These are phyloP conservation scores for Lophius piscatorius DNA, from an alignment of 2,113 vertebrate species.

Conservation along the genomic window DNA sequence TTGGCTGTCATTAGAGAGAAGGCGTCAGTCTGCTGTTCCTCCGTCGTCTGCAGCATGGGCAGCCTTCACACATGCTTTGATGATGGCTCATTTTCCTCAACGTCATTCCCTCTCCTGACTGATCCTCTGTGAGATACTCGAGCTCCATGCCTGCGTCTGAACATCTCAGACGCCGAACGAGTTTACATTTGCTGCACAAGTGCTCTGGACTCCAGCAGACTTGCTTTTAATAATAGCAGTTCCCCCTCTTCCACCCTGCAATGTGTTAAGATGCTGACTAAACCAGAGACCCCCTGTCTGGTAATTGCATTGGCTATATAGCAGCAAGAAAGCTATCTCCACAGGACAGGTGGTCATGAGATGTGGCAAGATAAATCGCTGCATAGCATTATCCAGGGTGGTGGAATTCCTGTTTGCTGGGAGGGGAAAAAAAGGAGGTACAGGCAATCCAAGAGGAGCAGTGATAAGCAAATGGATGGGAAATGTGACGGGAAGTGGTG, in stretches of 20 bases:
- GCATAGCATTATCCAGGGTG: conserved; percentile 56
- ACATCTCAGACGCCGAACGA: conserved; percentile 4
- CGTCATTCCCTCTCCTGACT: conserved; percentile 9
- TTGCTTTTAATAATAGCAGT: conserved; percentile 25
- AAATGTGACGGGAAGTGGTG: conserved; percentile 40
- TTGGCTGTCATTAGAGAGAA: conserved; percentile 60
- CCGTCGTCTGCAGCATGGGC: conserved; percentile 21
- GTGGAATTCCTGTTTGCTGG: conserved; percentile 42
- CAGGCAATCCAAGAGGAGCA: conserved; percentile 14
- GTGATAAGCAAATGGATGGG: conserved; percentile 59
- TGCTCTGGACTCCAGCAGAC: conserved; percentile 15
- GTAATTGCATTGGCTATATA: conserved; percentile 66
- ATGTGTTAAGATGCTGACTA: conserved; percentile 56
- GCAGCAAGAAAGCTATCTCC: conserved; percentile 59
- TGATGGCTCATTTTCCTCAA: conserved; percentile 46
- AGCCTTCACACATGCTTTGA: conserved; percentile 46
- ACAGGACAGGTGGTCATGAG: conserved; percentile 70
- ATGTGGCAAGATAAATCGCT: conserved; percentile 64
- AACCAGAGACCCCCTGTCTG: conserved; percentile 49
- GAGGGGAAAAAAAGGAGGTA: conserved; percentile 23
- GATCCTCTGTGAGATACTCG: conserved; percentile 27
- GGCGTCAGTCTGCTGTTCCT: conserved; percentile 32
- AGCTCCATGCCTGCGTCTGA: conserved; percentile 5
- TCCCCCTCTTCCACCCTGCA: conserved; percentile 16
- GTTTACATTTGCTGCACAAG: conserved; percentile 6